Evolutionary conservation across 2,113 vertebrate genomes (phyloP), one percentile per base, ranked within the genome.

Genomic region (Syngnathus floridae): DNA sequence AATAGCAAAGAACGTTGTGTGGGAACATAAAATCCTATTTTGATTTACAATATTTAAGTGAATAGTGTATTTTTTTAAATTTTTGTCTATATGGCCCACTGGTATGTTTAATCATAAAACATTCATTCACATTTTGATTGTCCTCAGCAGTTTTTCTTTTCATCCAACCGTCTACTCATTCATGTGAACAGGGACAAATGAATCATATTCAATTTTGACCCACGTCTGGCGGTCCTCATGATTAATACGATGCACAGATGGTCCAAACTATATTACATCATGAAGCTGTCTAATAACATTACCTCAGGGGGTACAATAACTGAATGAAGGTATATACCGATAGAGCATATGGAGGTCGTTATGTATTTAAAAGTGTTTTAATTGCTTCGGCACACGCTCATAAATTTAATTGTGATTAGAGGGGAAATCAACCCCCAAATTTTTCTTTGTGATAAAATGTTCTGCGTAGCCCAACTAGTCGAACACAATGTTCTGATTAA

Each of bases 221-320:
- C 0, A 1, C 37, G 76, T 80, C 79, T 64, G 58, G 36, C 62
- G 11, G 63, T 45, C 67, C 51, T 22, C 38, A 4, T 67, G 70
- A 84, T 65, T 7, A 82, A 80, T 52, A 57, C 51, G 22, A 66
- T 21, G 54, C 51, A 54, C 19, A 22, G 79, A 72, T 62, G 51
- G 65, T 82, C 31, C 67, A 69, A 78, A 78, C 69, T 68, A 74
- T 17, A 70, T 81, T 40, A 58, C 60, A 64, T 70, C 63, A 67
- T 64, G 10, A 65, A 66, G 51, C 26, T 48, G 66, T 69, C 73
- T 56, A 59, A 52, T 72, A 16, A 56, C n/a, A 64, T 59, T 7
- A 59, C 52, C 61, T 69, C 64, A 62, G 14, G 26, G 67, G 56
- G 46, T 64, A 31, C 72, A 62, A 75, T 66, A 46, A 55, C 65